Conservation (phyloP, 2,113 vertebrate genomes). For the Anoplopoma fimbria region DNA sequence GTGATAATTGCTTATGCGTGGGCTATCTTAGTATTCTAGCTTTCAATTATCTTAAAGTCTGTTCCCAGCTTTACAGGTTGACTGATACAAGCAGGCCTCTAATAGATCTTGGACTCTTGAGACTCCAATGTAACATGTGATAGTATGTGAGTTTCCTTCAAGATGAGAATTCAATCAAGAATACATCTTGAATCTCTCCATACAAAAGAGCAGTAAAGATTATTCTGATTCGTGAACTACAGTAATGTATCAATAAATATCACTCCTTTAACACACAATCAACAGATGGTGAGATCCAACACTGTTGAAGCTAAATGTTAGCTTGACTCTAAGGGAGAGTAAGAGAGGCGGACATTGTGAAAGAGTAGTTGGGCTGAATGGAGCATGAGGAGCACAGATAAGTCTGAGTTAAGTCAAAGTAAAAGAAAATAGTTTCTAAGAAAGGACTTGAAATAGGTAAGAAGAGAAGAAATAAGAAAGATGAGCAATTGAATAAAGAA, state of each 20-base stretch:
- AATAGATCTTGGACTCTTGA: no score
- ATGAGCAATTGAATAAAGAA: background rate
- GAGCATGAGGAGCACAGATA: background rate
- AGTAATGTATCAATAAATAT: background rate
- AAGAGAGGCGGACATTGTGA: background rate
- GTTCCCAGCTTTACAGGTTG: background rate
- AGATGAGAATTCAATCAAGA: no score
- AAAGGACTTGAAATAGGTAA: slow-evolving; percentile 2
- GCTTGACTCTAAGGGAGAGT: background rate
- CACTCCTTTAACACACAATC: background rate
- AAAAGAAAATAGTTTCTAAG: background rate
- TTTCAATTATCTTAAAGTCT: background rate
- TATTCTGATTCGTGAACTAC: no score
- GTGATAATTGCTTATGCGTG: background rate
- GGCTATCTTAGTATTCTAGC: background rate
- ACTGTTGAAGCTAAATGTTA: background rate
- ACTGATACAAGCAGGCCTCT: background rate
- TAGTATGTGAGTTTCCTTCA: no score
- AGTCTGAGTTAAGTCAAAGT: background rate
- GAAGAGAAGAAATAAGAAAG: background rate
- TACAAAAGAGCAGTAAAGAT: no score
- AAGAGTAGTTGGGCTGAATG: background rate
- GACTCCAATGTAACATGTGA: no score
- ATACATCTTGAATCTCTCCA: no score
- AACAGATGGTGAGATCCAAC: background rate